A percentile compares a stretch with the other conserved stretches of the same genome.
These are phyloP conservation scores for Sardinella longiceps DNA, from an alignment of 2,797 vertebrate genomes.

Conservation along the genomic window DNA sequence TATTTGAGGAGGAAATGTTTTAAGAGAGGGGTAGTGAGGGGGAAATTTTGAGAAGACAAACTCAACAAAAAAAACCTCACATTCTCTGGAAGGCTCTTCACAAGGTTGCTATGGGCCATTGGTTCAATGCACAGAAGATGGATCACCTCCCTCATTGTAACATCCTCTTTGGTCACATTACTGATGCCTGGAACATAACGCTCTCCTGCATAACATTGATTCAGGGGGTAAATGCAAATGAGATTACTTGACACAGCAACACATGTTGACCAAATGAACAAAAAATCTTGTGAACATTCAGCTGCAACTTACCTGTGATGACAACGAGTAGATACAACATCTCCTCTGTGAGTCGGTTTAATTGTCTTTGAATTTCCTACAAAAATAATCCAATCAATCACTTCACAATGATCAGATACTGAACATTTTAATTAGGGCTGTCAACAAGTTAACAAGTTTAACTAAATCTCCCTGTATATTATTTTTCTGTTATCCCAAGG, in stretches of 20 bases:
- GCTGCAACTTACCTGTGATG: slow-evolving; percentile 78
- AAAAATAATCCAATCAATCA: background rate
- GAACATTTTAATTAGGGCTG: too few relatives aligned
- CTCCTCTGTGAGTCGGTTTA: slow-evolving; percentile 91
- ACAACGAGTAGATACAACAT: slow-evolving; percentile 94
- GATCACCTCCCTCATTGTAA: slow-evolving; percentile 93
- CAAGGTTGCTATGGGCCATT: slow-evolving; percentile 95
- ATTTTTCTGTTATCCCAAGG: too few relatives aligned
- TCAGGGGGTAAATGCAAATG: background rate
- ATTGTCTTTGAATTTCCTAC: slow-evolving; percentile 90
- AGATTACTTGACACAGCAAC: background rate
- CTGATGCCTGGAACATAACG: slow-evolving; percentile 94
- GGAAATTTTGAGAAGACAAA: too few relatives aligned
- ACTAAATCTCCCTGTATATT: too few relatives aligned
- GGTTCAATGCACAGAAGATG: slow-evolving; percentile 96
- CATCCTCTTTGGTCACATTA: slow-evolving; percentile 90
- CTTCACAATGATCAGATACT: background rate
- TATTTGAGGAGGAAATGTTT: too few relatives aligned
- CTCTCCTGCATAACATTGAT: slow-evolving; percentile 79
- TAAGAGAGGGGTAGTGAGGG: background rate
- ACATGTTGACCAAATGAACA: slow-evolving; percentile 35
- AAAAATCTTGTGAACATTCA: background rate
- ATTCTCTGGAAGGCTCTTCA: slow-evolving; percentile 91
- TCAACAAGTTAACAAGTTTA: too few relatives aligned
- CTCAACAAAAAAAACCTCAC: slow-evolving; percentile 73